Base-by-base conservation (phyloP, 2,888 invertebrate genomes). In the Pandemis corylana region DNA sequence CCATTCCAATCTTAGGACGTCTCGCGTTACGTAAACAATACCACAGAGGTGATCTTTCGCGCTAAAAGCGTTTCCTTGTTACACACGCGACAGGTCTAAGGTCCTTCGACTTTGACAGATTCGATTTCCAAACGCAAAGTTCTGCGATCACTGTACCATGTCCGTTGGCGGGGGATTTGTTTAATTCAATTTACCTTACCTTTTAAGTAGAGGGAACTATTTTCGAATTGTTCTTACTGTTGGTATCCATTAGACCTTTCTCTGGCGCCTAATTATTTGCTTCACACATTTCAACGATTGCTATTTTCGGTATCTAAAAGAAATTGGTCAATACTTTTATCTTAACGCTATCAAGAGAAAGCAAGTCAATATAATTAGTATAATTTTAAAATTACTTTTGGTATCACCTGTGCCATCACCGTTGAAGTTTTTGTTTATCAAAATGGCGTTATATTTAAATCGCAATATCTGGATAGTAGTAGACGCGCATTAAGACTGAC, bases 1-100 rank as follows among this genome's bases (percentile, higher is more conserved):
- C 53, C 41, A 53, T 36, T 65, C 28, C 65, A 51, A 66, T 66
- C 51, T 51, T 51, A 13, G n/a, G 44, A 68, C 28, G 61, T 44
- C 70, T 46, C 51, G 15, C 61, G 79, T 81, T 79, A 81, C 82
- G 81, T 80, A 84, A 86, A 85, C 82, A 85, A 78, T 79, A 79
- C 80, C 73, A 72, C 69, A 75, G 80, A 73, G 77, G 80, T 83
- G 80, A 83, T 86, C 83, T 86, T 84, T 78, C 78, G 75, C 79
- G 69, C 84, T 90, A 88, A 91, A 89, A 89, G 88, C 88, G 76
- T 90, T 90, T 83, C 84, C 88, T 85, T 90, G 90, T 91, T 79
- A 80, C 80, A 77, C 79, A 81, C 80, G 78, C 79, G 77, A 79
- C 77, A 80, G 82, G 82, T 82, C 83, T 83, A 79, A 81, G 79